Evolutionary conservation across 2,888 invertebrate genomes (phyloP).

Genomic region (Drosophila nr. fundita): DNA sequence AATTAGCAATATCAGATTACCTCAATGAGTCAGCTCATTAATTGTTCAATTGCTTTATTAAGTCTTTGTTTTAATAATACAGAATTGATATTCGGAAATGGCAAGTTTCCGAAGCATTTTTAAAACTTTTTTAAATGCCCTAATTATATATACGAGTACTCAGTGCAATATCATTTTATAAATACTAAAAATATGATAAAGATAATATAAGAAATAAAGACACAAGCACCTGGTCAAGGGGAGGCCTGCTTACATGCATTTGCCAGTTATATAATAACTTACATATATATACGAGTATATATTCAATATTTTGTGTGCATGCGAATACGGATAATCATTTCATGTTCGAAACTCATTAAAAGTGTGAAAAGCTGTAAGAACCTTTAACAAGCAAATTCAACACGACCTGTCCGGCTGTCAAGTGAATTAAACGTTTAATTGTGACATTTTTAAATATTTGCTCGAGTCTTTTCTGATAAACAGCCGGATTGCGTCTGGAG

Average conservation of each 20-base stretch:
- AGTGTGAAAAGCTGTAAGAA: slow-evolving; percentile 68
- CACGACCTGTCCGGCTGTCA: slow-evolving; percentile 34
- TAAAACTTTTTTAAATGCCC: slow-evolving; percentile 45
- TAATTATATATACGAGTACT: slow-evolving; percentile 40
- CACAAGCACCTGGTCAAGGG: slow-evolving; percentile 19
- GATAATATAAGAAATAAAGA: background rate
- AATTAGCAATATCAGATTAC: slow-evolving; percentile 43
- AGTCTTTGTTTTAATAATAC: slow-evolving; percentile 2
- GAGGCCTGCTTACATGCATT: slow-evolving; percentile 30
- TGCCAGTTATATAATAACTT: background rate
- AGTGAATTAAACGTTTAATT: slow-evolving; percentile 57
- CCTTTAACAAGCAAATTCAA: slow-evolving; percentile 46
- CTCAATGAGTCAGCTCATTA: slow-evolving; percentile 60
- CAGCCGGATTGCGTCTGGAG: slow-evolving; percentile 23
- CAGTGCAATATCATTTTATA: slow-evolving; percentile 20
- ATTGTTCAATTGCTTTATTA: slow-evolving; percentile 46
- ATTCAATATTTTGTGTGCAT: background rate
- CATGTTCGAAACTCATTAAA: slow-evolving; percentile 53
- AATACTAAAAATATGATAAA: slow-evolving; percentile 10
- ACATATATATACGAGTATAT: background rate
- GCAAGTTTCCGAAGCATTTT: slow-evolving; percentile 21
- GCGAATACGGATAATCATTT: slow-evolving; percentile 15
- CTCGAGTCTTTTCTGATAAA: slow-evolving; percentile 56
- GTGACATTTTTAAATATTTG: slow-evolving; percentile 61
- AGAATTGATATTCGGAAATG: background rate